Percentiles rank a stretch among this genome's conserved stretches.
Evolutionary conservation across 2,888 invertebrate genomes (phyloP).

Genomic region (Drosophila lutescens): DNA sequence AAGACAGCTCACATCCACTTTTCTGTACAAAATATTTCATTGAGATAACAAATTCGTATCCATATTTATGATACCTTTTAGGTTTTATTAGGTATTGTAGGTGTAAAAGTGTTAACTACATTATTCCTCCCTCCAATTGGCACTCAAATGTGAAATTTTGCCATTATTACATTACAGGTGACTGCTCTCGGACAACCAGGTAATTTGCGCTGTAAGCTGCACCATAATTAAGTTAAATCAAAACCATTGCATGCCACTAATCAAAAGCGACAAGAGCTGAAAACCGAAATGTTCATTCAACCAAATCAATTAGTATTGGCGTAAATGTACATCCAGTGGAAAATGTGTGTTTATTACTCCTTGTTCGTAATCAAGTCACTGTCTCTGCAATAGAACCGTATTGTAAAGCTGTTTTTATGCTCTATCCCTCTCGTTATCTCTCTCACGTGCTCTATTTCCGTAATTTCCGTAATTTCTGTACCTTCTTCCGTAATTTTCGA

Average conservation of each 20-base stretch:
- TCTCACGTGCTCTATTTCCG: slow-evolving; percentile 29
- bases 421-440: slow-evolving; percentile 15
- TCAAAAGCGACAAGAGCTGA: slow-evolving; percentile 19
- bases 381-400: slow-evolving; percentile 15
- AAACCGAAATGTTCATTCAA: slow-evolving; percentile 8
- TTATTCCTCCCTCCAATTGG: background rate
- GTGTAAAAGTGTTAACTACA: background rate
- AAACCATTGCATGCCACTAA: slow-evolving; percentile 35
- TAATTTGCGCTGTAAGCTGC: slow-evolving; percentile 9
- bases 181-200: slow-evolving; percentile 17
- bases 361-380: slow-evolving; percentile 18
- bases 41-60: no score
- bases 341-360: slow-evolving; percentile 13
- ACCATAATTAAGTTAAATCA: slow-evolving; percentile 6
- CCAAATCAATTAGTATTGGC: slow-evolving; percentile 8
- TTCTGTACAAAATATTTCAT: no score
- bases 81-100: no score
- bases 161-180: slow-evolving; percentile 23
- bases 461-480: slow-evolving; percentile 11
- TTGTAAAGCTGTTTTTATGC: slow-evolving; percentile 7
- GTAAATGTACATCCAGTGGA: slow-evolving; percentile 7
- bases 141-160: slow-evolving; percentile 4
- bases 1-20: no score
- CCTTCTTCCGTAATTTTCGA: slow-evolving; percentile 41
- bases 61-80: no score